Base-by-base conservation (phyloP, 2,888 invertebrate genomes). In the Caenorhabditis auriculariae region DNA sequence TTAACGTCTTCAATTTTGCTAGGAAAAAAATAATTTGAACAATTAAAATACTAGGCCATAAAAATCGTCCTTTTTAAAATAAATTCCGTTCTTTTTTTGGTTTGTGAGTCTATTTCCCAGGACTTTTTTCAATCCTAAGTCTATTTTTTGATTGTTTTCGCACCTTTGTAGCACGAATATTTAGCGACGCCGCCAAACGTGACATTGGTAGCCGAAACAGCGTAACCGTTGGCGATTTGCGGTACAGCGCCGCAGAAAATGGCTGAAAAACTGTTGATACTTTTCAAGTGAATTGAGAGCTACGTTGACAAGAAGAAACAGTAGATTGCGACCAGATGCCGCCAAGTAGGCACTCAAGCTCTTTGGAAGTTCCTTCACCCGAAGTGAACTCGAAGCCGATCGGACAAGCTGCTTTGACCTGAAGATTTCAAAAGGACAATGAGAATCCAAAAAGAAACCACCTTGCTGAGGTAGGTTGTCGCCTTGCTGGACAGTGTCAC, bases 171-270 rank as follows among this genome's bases (percentile, higher is more conserved):
- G 82, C 94, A 95, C 81, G 93, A 93, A 82, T 94, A 95, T 82
- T 91, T 92, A 53, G 63, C 65, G 9, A 54, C 54, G 4, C 69
- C 94, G 63, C 89, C 87, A 81, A 91, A 95, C 0, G 93, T 94
- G 6, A 95, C 94, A 83, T 94, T 94, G 3, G 92, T 90, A 0
- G 94, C 92, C 45, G 91, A 91, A 82, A 92, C 92, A 2, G 93
- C 93, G 84, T 93, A 94, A 45, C 94, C 94, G 82, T 94, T 95
- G 81, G 93, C 91, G 66, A 95, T 95, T 86, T 95, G 95, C 53
- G 94, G 94, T 45, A 95, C 94, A 24, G 94, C 93, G 53, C 93
- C 93, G 83, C 95, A 95, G 82, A 94, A 95, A 23, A 83, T 74
- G 27, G 83, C 83, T 82, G 72, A 55, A 79, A 73, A 51, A 15